phyloP scores from a whole-genome alignment of 2,888 invertebrate species.

The Rhodophaea formosa region DNA sequence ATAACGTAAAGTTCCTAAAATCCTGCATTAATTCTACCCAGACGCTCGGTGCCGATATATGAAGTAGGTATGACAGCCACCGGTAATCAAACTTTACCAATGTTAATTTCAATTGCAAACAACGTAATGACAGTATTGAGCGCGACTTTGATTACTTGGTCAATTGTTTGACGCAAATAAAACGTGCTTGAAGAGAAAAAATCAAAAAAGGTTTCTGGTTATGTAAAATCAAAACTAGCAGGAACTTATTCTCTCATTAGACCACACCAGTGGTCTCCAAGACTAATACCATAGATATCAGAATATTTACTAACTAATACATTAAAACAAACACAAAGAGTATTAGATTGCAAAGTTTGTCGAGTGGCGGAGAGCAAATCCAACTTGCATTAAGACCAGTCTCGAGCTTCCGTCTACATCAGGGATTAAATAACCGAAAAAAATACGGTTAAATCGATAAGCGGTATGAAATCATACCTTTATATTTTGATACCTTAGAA shows the following conservation, averaged over 20 bases:
- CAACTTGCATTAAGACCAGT: background rate
- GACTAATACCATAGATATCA: too few relatives aligned
- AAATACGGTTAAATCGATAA: too few relatives aligned
- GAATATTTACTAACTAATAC: too few relatives aligned
- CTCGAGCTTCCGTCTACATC: constrained; percentile 6
- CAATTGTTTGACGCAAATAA: background rate
- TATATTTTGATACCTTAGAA: too few relatives aligned
- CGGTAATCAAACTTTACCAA: constrained; percentile 16
- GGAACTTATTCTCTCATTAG: background rate
- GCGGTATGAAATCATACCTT: too few relatives aligned
- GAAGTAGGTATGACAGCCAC: constrained; percentile 12
- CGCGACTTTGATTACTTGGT: constrained; percentile 4
- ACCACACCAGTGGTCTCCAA: background rate
- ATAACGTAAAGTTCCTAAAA: too few relatives aligned
- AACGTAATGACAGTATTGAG: constrained; percentile 10
- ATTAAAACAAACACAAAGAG: constrained; percentile 10
- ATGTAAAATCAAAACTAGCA: too few relatives aligned
- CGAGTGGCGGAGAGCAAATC: background rate
- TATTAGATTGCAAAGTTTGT: constrained; percentile 9
- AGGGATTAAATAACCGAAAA: too few relatives aligned
- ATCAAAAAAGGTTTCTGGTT: too few relatives aligned
- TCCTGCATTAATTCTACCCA: too few relatives aligned
- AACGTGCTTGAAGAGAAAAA: too few relatives aligned
- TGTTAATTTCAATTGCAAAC: constrained; percentile 8
- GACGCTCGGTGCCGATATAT: background rate